Evolutionary conservation across 1,140 invertebrate genomes (phyloP), one percentile per base, ranked within the genome.

Genomic region (Proctacanthus coquilletti): DNA sequence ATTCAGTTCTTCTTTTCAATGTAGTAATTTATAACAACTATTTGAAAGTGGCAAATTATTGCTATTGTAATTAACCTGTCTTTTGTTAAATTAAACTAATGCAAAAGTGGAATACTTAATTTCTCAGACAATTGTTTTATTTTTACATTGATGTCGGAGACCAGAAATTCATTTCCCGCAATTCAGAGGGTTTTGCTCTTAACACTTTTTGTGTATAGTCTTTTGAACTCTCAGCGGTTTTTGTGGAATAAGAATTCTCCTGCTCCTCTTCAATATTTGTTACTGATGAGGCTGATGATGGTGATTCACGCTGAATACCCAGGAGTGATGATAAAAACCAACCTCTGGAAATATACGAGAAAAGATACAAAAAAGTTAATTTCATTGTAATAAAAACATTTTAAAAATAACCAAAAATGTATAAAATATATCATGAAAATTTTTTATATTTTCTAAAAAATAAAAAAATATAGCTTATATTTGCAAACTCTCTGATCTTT

Each of bases 111-210:
- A n/a, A n/a, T n/a, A n/a, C n/a, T n/a, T n/a, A n/a, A n/a, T n/a
- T n/a, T n/a, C n/a, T n/a, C n/a, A n/a, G n/a, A n/a, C n/a, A n/a
- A n/a, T n/a, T n/a, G n/a, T n/a, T n/a, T n/a, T 27, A 32, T 32
- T 18, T 48, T 66, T 69, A 84, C 79, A 82, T 85, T 2, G 78
- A 83, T 11, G 79, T 82, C 0, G 79, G 79, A 8, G 79, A 81
- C 77, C 77, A 82, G 61, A 82, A 84, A 54, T 84, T 84, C 74
- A 84, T 80, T 59, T 84, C 80, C 38, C 80, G 56, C 9, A 81
- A 58, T 53, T 82, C 76, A 0, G 77, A 78, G 2, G 79, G 77
- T 56, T 74, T 77, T 0, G 75, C 69, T 46, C 68, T 64, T 6
- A 39, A 13, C 4, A 21, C 4, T 23, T 41, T 41, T 13, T 6